Conservation (phyloP, 2,888 invertebrate genomes). For the Drosophila parthenogenetica region DNA sequence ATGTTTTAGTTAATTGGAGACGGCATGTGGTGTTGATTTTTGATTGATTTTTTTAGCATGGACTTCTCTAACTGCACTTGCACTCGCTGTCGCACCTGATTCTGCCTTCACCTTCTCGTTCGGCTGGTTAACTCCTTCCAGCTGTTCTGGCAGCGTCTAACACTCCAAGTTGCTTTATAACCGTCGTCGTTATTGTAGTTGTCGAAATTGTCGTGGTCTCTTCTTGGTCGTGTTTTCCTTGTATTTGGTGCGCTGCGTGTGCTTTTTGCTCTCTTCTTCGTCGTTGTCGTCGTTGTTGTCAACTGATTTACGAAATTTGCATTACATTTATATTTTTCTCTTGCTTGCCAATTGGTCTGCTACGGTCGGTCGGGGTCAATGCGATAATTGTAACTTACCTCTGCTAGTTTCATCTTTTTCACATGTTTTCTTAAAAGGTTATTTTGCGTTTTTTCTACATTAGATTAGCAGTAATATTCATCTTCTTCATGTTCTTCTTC, state of each 20-base stretch:
- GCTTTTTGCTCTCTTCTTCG: constrained; percentile 69
- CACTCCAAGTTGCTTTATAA: constrained; percentile 52
- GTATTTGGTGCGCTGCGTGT: constrained; percentile 63
- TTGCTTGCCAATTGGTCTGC: constrained; percentile 2
- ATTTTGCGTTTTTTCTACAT: constrained; percentile 56
- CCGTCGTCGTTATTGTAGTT: constrained; percentile 51
- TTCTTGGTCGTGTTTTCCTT: constrained; percentile 50
- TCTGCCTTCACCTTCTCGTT: constrained; percentile 1
- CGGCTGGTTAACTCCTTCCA: neutral
- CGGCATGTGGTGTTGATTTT: constrained; percentile 35
- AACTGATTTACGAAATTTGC: constrained; percentile 56
- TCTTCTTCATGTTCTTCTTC: constrained; percentile 52
- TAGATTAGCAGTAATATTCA: constrained; percentile 44
- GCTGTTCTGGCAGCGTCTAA: constrained; percentile 36
- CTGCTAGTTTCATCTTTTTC: constrained; percentile 78
- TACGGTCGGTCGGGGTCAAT: neutral
- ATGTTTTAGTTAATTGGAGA: constrained; percentile 25
- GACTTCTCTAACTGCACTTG: constrained; percentile 28
- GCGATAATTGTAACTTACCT: constrained; percentile 56
- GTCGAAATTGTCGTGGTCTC: constrained; percentile 57
- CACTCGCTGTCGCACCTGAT: constrained; percentile 16
- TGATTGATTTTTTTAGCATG: constrained; percentile 62
- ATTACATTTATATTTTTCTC: constrained; percentile 39
- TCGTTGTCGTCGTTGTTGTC: constrained; percentile 59
- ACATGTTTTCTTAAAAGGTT: constrained; percentile 63